A percentile compares a stretch with the other conserved stretches of the same genome.
These are phyloP conservation scores for Podabrus alpinus DNA, from an alignment of 2,888 invertebrate genomes.

Conservation along the genomic window DNA sequence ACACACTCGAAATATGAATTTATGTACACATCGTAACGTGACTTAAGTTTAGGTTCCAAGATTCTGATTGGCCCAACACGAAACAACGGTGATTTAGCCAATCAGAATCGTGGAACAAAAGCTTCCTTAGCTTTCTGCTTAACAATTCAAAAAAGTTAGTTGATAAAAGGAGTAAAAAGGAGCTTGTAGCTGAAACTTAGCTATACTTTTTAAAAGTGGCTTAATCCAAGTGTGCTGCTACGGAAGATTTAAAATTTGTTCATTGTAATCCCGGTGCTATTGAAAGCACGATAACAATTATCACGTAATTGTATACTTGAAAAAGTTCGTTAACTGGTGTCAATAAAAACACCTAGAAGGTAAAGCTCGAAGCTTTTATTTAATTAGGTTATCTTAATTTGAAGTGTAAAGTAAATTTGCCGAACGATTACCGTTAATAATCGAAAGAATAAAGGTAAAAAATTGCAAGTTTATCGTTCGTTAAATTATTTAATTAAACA, in stretches of 20 bases:
- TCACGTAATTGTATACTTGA: not conserved
- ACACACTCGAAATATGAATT: no score
- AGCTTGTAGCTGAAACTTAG: no score
- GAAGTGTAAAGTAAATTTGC: not conserved
- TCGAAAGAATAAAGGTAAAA: not conserved
- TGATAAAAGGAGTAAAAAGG: no score
- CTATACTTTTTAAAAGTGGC: no score
- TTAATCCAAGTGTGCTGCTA: no score
- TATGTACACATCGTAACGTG: no score
- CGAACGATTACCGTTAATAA: not conserved
- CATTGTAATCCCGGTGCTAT: not conserved
- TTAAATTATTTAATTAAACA: not conserved
- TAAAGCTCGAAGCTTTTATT: not conserved
- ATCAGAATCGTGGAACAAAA: no score
- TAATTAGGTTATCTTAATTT: not conserved
- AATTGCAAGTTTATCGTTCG: not conserved
- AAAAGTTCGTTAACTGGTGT: not conserved
- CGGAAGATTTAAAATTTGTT: not conserved
- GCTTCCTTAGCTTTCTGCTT: no score
- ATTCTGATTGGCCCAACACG: no score
- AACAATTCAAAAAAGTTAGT: no score
- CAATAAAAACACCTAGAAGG: not conserved
- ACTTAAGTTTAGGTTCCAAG: no score
- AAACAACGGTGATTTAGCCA: no score
- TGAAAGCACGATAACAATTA: not conserved